Percentiles rank a stretch among this genome's conserved stretches.
Evolutionary conservation across 2,113 vertebrate genomes (phyloP).

Genomic region (Crypturellus undulatus): DNA sequence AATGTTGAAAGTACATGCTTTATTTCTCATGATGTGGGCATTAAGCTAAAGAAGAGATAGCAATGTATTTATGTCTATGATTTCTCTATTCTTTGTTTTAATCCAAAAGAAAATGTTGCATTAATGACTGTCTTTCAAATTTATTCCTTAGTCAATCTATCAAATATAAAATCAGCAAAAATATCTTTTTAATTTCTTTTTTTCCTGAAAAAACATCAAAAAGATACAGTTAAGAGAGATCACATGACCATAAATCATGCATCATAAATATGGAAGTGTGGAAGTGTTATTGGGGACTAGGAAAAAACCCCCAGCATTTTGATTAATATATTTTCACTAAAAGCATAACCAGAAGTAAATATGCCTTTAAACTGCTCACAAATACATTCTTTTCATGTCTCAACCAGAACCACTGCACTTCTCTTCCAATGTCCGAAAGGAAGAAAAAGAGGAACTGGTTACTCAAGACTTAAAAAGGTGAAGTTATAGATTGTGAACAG

Average conservation of each 20-base stretch:
- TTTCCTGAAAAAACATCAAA: background rate
- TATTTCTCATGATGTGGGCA: background rate
- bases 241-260: background rate
- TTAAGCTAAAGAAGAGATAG: background rate
- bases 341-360: background rate
- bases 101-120: background rate
- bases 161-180: background rate
- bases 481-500: background rate
- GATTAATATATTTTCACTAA: background rate
- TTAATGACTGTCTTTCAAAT: background rate
- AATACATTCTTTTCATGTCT: background rate
- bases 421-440: background rate
- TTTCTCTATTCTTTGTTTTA: background rate
- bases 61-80: background rate
- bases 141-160: background rate
- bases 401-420: background rate
- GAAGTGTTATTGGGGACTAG: accelerated
- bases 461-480: background rate
- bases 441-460: background rate
- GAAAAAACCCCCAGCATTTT: background rate
- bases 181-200: background rate
- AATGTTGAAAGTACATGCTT: background rate
- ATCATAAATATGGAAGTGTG: background rate
- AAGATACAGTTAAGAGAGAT: background rate
- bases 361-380: background rate